A percentile compares a stretch with the other conserved stretches of the same genome.
phyloP scores from a whole-genome alignment of 2,113 vertebrate species.

The Alouatta palliata region DNA sequence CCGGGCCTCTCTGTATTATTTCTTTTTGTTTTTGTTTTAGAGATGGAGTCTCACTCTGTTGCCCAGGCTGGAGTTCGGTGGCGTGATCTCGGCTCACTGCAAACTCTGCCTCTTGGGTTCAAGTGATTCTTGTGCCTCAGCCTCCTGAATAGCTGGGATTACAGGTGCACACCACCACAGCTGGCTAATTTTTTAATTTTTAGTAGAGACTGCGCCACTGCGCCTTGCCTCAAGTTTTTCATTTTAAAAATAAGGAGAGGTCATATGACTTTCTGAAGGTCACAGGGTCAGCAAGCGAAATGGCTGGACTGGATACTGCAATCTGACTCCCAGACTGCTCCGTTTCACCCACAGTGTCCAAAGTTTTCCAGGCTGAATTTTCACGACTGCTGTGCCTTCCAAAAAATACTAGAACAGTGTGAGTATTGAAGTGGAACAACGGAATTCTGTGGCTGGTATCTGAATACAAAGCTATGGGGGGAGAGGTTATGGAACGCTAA shows the following conservation, averaged over 20 bases:
- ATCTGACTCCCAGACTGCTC: background rate
- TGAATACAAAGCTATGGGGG: slow-evolving; percentile 49
- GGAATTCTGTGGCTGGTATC: slow-evolving; percentile 47
- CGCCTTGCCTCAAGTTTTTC: background rate
- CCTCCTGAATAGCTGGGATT: no score
- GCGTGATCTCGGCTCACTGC: no score
- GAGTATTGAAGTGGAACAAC: slow-evolving; percentile 25
- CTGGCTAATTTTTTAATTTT: no score
- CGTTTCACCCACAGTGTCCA: background rate
- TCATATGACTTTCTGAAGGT: background rate
- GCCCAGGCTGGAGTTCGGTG: no score
- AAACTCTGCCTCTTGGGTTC: no score
- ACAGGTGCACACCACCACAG: no score
- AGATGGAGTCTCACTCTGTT: no score
- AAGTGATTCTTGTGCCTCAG: no score
- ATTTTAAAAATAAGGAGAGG: background rate
- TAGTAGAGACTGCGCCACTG: no score
- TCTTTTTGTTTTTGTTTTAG: background rate
- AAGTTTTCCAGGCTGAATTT: background rate
- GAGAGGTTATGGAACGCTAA: slow-evolving; percentile 76
- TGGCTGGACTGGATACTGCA: background rate
- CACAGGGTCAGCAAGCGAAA: background rate
- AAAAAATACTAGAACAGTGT: slow-evolving; percentile 72
- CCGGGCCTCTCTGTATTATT: background rate
- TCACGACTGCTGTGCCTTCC: background rate